Conservation (phyloP, 2,797 vertebrate species). For the Phataginus tricuspis region DNA sequence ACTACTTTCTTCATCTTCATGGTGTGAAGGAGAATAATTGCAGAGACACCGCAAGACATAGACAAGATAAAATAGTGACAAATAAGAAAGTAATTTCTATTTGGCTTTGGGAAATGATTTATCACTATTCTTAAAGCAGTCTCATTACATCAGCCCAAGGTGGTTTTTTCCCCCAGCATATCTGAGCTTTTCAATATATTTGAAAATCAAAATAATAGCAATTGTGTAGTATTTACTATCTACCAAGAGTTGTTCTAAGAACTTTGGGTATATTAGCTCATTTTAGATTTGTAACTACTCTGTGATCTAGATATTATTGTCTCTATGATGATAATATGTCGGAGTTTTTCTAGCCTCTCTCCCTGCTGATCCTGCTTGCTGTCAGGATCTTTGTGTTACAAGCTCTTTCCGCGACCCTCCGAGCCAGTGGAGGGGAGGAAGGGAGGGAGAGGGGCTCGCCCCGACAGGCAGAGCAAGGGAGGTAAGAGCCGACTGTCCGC, state of each 20-base stretch:
- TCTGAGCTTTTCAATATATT: background rate
- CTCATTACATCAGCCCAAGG: background rate
- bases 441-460: too few species aligned
- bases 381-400: too few species aligned
- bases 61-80: background rate
- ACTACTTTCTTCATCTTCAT: background rate
- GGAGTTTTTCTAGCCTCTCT: too few species aligned
- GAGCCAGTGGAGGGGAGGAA: too few species aligned
- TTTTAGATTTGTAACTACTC: background rate
- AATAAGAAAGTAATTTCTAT: background rate
- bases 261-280: background rate
- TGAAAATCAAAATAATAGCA: background rate
- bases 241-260: background rate
- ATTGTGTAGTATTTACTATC: background rate
- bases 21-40: background rate
- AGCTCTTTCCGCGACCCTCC: too few species aligned
- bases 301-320: background rate
- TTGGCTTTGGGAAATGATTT: background rate
- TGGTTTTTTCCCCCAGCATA: background rate
- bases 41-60: background rate
- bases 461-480: too few species aligned
- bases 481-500: too few species aligned
- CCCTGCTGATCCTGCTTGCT: too few species aligned
- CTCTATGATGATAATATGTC: too few species aligned
- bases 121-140: background rate